Base-by-base conservation (phyloP, 2,797 vertebrate genomes). In the Enteromius afrohamiltoni region DNA sequence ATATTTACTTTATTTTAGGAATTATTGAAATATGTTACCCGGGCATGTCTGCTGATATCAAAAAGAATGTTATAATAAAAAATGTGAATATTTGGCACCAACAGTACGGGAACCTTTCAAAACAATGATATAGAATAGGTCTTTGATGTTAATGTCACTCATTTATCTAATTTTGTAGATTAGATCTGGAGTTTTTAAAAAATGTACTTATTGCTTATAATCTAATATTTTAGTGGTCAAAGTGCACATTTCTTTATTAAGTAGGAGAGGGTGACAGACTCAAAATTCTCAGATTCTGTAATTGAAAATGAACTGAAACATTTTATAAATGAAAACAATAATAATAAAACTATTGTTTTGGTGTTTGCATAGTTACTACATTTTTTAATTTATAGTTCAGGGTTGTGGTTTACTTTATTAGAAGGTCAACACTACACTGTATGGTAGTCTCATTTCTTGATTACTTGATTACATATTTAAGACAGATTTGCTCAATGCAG, bases 1-100 rank as follows among this genome's bases (percentile, higher is more conserved):
- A 42, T 60, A 68, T 77, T 76, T 83, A 51, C 62, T 77, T 77
- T 53, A 74, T 83, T 68, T 26, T 47, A 58, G 11, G 23, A 69
- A 60, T 68, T 9, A 45, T 11, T 77, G 45, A 77, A 42, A 76
- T 76, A 67, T 29, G 40, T 73, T 10, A 34, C 31, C 21, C 47
- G 45, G 29, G 29, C 23, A 60, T 60, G 51, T 26, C n/a, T 77
- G 7, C 74, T 62, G 47, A 79, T 51, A 53, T 37, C 47, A 11
- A 67, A 21, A 69, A 79, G 31, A 69, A 79, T 79, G 31, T 37
- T 79, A 37, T 16, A 29, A 67, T 23, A 11, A 37, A 55, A 80
- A 69, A 64, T 64, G n/a, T 64, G 17, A 49, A 65, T 34, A 19
- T 49, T 19, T 64, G 19, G 29, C 62, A 51, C 26, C 42, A n/a